Base-by-base conservation (phyloP, 2,113 vertebrate genomes). In the Etia nguti region DNA sequence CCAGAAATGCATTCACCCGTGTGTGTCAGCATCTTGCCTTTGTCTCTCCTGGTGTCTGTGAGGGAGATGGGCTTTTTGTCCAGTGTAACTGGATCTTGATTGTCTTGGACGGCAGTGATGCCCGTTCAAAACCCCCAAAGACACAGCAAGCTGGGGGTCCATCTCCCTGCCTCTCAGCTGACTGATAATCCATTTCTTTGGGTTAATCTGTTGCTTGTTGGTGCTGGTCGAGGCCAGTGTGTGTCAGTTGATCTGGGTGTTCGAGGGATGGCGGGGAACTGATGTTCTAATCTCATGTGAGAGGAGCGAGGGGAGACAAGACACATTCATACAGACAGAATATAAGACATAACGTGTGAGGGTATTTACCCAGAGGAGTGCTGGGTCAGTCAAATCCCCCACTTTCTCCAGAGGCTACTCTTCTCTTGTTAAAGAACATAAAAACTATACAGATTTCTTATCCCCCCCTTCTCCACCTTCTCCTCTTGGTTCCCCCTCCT, bases 151-250 rank as follows among this genome's bases (percentile, higher is more conserved):
- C 73, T 70, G 84, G 87, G 90, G 90, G 89, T 92, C 90, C 85
- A 84, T 93, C 89, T 91, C 68, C 41, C 77, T 87, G 89, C 68
- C 88, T 87, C 90, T 89, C 83, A 90, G 80, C 93, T 92, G 88
- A 94, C 93, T 94, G 87, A 77, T 94, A 95, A 95, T 95, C 93
- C 93, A 82, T 93, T 90, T 93, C 88, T 92, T 88, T 89, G 85
- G 81, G 81, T 92, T 94, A 95, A 95, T 93, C 94, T 94, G 89
- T 90, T 90, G 92, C 94, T 95, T 94, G 90, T 84, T 90, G 89
- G 79, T 91, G 90, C 60, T 89, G 85, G 86, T 89, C 79, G 43
- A 86, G 46, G 82, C 48, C 48, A 9, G 57, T 86, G 77, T 87
- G 36, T 88, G 80, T 89, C 5, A 87, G 79, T 83, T 6, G 87